phyloP scores from a whole-genome alignment of 2,888 invertebrate species.

The Ennomos quercinarius region DNA sequence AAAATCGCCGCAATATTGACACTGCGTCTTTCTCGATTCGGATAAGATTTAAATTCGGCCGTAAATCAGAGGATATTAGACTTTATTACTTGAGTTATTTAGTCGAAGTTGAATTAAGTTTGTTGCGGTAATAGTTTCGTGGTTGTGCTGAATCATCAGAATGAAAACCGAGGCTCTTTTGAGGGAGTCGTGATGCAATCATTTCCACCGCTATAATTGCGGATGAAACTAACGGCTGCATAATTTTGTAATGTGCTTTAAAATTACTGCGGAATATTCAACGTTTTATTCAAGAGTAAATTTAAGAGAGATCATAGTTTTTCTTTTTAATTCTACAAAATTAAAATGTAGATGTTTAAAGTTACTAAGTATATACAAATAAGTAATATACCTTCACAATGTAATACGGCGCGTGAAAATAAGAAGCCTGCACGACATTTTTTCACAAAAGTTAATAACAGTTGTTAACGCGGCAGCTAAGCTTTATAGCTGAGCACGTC shows the following conservation, averaged over 20 bases:
- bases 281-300: slow-evolving; percentile 19
- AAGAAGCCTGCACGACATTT: too few relatives aligned
- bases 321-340: neutral
- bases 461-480: too few relatives aligned
- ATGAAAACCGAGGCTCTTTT: slow-evolving; percentile 59
- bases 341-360: neutral
- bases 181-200: slow-evolving; percentile 55
- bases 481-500: too few relatives aligned
- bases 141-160: slow-evolving; percentile 38
- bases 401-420: too few relatives aligned
- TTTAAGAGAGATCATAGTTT: slow-evolving; percentile 21
- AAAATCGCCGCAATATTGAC: slow-evolving; percentile 59
- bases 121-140: slow-evolving; percentile 38
- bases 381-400: too few relatives aligned
- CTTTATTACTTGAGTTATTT: slow-evolving; percentile 43
- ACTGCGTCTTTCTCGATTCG: slow-evolving; percentile 43
- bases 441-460: too few relatives aligned
- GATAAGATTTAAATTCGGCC: slow-evolving; percentile 41
- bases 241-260: slow-evolving; percentile 51
- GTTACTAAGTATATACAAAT: neutral
- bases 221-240: slow-evolving; percentile 50
- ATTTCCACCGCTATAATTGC: slow-evolving; percentile 62
- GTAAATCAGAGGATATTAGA: slow-evolving; percentile 40
- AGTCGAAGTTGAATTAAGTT: slow-evolving; percentile 42
- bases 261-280: slow-evolving; percentile 20